These are phyloP conservation scores for Pyrrhura leucotis DNA, from an alignment of 2,797 vertebrate species.

Conservation along the genomic window DNA sequence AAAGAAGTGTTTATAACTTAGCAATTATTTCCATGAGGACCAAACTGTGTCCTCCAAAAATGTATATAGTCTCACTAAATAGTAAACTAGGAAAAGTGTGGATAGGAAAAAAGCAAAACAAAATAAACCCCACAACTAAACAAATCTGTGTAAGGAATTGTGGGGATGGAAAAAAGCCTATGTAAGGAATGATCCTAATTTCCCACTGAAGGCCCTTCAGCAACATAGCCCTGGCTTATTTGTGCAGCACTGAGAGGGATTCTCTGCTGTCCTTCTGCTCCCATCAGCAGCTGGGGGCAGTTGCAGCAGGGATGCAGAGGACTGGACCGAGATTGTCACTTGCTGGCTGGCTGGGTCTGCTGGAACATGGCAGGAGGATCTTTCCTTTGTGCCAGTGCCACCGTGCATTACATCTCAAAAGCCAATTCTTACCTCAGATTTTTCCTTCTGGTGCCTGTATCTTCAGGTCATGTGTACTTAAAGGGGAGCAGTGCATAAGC, in stretches of 20 bases:
- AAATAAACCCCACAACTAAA: neutral
- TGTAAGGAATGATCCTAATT: neutral
- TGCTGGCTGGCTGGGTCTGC: neutral
- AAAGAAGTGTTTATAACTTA: neutral
- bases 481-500: neutral
- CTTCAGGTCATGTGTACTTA: constrained; percentile 2
- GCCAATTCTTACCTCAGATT: neutral
- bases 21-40: neutral
- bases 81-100: neutral
- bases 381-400: neutral
- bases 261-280: neutral
- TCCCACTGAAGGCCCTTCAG: neutral
- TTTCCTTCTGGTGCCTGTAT: neutral
- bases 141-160: neutral
- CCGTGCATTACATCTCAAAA: neutral
- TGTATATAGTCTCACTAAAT: neutral
- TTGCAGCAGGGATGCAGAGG: neutral
- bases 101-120: neutral
- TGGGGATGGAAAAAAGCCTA: neutral
- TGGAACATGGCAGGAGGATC: neutral
- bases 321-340: neutral
- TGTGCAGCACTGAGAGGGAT: neutral
- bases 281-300: neutral
- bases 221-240: neutral
- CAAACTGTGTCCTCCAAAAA: neutral